phyloP scores from a whole-genome alignment of 35 echinoderm and acorn worm species.

The Lytechinus pictus region DNA sequence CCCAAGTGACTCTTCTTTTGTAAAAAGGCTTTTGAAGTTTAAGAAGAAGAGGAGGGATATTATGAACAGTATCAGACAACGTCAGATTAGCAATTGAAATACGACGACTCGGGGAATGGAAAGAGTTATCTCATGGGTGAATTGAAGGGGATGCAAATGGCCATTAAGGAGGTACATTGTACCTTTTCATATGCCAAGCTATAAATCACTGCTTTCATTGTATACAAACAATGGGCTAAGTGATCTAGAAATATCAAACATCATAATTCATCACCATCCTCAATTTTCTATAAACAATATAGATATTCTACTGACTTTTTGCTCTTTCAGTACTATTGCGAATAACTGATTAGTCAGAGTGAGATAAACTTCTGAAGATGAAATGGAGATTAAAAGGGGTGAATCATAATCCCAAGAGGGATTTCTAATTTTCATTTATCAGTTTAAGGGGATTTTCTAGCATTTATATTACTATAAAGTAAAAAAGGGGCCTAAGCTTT shows the following conservation, averaged over 20 bases:
- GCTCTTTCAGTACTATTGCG: neutral
- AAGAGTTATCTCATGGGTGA: neutral
- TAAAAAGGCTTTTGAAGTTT: neutral
- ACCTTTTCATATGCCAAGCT: neutral
- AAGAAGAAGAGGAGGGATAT: neutral
- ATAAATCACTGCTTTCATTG: constrained; percentile 23
- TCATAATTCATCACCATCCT: neutral
- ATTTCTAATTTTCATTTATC: neutral
- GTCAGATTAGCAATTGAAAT: constrained; percentile 25
- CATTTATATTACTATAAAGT: too few relatives aligned
- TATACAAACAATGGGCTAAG: constrained; percentile 31
- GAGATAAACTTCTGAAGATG: neutral
- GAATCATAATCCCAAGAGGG: neutral
- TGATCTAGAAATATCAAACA: constrained; percentile 35
- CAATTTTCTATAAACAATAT: constrained; percentile 30
- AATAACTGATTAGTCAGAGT: neutral
- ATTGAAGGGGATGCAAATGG: neutral
- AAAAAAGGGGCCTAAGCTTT: too few relatives aligned
- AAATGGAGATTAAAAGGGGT: neutral
- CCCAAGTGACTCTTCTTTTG: neutral
- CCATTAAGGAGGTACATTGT: constrained; percentile 22
- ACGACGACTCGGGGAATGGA: neutral
- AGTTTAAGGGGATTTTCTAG: too few relatives aligned
- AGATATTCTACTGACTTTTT: neutral
- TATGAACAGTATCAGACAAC: neutral